Evolutionary conservation across 53 echinoderm and acorn worm species (phyloP).

Genomic region (Mesocentrotus franciscanus): DNA sequence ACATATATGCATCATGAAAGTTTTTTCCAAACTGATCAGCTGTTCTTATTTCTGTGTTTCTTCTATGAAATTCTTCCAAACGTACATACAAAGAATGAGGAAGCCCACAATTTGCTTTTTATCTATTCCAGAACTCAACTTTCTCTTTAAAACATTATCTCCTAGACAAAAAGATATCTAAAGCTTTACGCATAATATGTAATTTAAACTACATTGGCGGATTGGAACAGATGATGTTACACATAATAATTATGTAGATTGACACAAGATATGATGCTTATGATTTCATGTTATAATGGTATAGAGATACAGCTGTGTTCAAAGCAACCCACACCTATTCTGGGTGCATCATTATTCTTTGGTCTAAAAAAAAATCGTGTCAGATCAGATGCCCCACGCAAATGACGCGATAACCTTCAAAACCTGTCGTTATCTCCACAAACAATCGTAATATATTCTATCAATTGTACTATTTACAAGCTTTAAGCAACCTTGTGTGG

Average conservation of each 20-base stretch:
- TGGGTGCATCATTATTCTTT: background rate
- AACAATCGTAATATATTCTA: background rate
- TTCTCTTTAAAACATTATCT: background rate
- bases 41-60: too few species aligned
- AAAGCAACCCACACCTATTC: background rate
- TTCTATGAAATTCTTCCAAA: too few species aligned
- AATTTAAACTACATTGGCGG: background rate
- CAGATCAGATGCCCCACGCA: slow-evolving; percentile 18
- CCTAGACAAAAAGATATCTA: background rate
- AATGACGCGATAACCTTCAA: slow-evolving; percentile 12
- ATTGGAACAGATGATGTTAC: background rate
- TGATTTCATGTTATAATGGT: background rate
- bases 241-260: too few species aligned
- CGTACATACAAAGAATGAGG: too few species aligned
- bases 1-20: too few species aligned
- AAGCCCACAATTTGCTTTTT: too few species aligned
- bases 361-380: background rate
- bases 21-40: too few species aligned
- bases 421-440: slow-evolving; percentile 13
- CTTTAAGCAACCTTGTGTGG: background rate
- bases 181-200: background rate
- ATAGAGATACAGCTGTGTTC: background rate
- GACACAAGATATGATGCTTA: background rate
- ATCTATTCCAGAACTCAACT: too few species aligned
- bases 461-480: background rate